phyloP scores from a whole-genome alignment of 2,113 vertebrate species.

The Cervus canadensis region DNA sequence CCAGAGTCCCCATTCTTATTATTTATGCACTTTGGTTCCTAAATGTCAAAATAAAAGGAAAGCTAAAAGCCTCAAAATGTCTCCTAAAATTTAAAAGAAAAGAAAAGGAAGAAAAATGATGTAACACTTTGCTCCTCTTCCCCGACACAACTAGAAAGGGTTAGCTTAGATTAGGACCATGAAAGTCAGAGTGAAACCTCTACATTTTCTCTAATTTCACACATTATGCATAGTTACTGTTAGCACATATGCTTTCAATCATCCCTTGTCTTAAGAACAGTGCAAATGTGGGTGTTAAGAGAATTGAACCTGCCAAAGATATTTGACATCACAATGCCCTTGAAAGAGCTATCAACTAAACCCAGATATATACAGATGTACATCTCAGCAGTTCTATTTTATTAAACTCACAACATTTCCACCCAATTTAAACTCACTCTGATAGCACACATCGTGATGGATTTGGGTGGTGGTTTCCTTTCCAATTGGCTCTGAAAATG shows the following conservation, averaged over 20 bases:
- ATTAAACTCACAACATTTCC: conserved; percentile 68
- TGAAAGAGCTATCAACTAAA: conserved; percentile 47
- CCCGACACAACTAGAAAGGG: not conserved
- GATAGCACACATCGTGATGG: conserved; percentile 28
- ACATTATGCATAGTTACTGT: not conserved
- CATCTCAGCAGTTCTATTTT: conserved; percentile 58
- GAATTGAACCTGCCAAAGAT: conserved; percentile 56
- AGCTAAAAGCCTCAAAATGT: not conserved
- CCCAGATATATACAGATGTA: conserved; percentile 9
- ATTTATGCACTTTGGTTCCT: not conserved
- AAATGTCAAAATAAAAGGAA: not conserved
- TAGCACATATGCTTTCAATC: conserved; percentile 68
- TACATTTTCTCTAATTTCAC: conserved; percentile 42
- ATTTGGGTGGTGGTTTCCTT: conserved; percentile 59
- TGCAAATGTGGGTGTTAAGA: conserved; percentile 57
- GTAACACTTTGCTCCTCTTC: not conserved
- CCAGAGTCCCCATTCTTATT: not conserved
- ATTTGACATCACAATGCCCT: conserved; percentile 61
- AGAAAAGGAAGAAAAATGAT: not conserved
- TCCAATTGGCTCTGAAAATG: conserved; percentile 55
- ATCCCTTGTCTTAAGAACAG: conserved; percentile 24
- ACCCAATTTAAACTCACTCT: conserved; percentile 59
- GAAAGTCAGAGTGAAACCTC: conserved; percentile 15
- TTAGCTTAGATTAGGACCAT: conserved; percentile 18
- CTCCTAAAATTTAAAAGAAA: not conserved